Percentiles rank a stretch among this genome's conserved stretches.
Conservation (phyloP, 2,888 invertebrate species). For the Pediacus dermestoides region DNA sequence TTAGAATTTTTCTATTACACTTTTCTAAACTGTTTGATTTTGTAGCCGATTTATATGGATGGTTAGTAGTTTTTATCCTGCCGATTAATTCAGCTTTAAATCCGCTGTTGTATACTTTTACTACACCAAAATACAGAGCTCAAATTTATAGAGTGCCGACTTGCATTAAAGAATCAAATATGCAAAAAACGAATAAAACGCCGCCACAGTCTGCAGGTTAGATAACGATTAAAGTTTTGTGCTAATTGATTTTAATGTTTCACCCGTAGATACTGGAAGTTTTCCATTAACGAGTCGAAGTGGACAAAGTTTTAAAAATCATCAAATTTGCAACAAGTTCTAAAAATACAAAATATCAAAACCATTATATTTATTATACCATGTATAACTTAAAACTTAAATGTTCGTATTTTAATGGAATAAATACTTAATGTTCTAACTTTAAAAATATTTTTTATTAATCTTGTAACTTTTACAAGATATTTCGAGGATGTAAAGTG, state of each 20-base stretch:
- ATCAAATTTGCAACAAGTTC: too few relatives aligned
- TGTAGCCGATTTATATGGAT: conserved; percentile 52
- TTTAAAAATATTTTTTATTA: too few relatives aligned
- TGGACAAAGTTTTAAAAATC: background rate
- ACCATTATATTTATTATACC: too few relatives aligned
- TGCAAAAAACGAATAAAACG: conserved; percentile 3
- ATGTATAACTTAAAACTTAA: too few relatives aligned
- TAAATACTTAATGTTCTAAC: too few relatives aligned
- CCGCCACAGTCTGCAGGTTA: conserved; percentile 2
- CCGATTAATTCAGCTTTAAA: conserved; percentile 60
- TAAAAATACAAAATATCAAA: too few relatives aligned
- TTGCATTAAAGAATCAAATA: background rate
- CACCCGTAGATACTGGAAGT: background rate
- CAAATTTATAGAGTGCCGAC: conserved; percentile 7
- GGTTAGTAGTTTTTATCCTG: conserved; percentile 57
- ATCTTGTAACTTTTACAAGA: too few relatives aligned
- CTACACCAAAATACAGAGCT: conserved; percentile 41
- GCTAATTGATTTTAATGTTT: background rate
- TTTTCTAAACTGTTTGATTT: background rate
- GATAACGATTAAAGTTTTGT: background rate
- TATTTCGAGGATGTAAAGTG: too few relatives aligned
- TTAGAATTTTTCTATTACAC: conserved; percentile 5
- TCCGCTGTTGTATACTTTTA: conserved; percentile 57
- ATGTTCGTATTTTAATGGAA: too few relatives aligned
- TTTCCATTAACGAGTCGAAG: conserved; percentile 3